These are phyloP conservation scores for Amphipyra berbera DNA, from an alignment of 2,888 invertebrate species.

Conservation along the genomic window DNA sequence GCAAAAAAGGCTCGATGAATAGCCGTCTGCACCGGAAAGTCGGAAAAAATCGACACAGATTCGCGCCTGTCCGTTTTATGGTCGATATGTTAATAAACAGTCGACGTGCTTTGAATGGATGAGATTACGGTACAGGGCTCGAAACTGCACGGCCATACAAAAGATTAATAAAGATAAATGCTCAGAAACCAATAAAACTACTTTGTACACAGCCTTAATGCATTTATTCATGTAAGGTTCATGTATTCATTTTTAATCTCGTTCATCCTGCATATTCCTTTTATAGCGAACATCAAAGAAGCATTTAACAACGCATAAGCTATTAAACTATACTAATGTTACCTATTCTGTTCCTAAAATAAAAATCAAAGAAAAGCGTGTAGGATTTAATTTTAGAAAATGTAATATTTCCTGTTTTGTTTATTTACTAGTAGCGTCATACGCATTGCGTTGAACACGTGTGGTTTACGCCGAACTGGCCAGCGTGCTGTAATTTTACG, in stretches of 20 bases:
- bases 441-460: conserved; percentile 68
- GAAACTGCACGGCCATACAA: conserved; percentile 54
- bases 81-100: conserved; percentile 87
- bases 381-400: conserved; percentile 41
- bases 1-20: conserved; percentile 76
- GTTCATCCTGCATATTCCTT: conserved; percentile 24
- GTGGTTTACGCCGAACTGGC: conserved; percentile 69
- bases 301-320: conserved; percentile 42
- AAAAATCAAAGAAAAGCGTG: conserved; percentile 38
- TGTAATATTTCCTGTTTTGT: conserved; percentile 51
- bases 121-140: conserved; percentile 66
- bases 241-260: conserved; percentile 37
- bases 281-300: conserved; percentile 32
- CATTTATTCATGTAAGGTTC: conserved; percentile 26
- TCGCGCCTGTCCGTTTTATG: conserved; percentile 80
- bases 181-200: conserved; percentile 40
- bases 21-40: conserved; percentile 78
- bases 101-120: conserved; percentile 82
- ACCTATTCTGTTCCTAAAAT: conserved; percentile 30
- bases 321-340: conserved; percentile 29
- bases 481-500: conserved; percentile 72
- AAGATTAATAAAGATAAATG: conserved; percentile 62
- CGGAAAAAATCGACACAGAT: conserved; percentile 79
- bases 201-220: conserved; percentile 26
- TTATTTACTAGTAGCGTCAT: conserved; percentile 56